Conservation (phyloP, 2,797 vertebrate species). For the Parotocinclus haroldoi region DNA sequence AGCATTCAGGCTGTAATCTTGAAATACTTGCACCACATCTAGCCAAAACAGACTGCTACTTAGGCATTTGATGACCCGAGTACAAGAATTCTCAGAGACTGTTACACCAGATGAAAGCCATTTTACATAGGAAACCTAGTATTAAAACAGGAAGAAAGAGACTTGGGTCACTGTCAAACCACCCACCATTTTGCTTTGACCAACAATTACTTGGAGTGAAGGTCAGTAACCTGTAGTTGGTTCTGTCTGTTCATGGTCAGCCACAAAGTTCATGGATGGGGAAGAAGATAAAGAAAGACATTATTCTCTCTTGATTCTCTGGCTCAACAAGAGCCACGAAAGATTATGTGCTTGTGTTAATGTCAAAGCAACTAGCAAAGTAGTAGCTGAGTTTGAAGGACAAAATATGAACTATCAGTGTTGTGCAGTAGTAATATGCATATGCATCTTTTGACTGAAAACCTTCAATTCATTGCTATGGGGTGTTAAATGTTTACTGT, state of each 20-base stretch:
- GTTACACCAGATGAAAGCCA: conserved; percentile 27
- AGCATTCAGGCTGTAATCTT: conserved; percentile 26
- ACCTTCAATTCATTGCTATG: too few relatives aligned
- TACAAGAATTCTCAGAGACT: conserved; percentile 7
- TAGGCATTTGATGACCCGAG: conserved; percentile 25
- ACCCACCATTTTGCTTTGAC: conserved; percentile 9
- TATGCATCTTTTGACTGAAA: too few relatives aligned
- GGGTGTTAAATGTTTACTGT: not conserved
- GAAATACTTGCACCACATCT: not conserved
- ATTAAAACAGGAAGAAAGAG: conserved; percentile 11
- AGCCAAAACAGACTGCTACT: conserved; percentile 17
- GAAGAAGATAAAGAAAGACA: conserved; percentile 5
- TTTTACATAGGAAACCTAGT: conserved; percentile 1
- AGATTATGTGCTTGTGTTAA: conserved; percentile 1
- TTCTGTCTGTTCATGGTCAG: conserved; percentile 17
- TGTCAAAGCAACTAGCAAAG: conserved; percentile 5
- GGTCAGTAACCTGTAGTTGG: conserved; percentile 7
- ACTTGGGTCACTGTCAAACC: conserved; percentile 19
- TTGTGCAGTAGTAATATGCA: too few relatives aligned
- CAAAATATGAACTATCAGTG: too few relatives aligned
- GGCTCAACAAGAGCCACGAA: not conserved
- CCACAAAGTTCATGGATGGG: conserved; percentile 13
- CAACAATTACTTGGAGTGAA: conserved; percentile 10
- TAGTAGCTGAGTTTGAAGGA: not conserved
- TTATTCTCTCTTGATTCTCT: conserved; percentile 11